Evolutionary conservation across 2,113 vertebrate genomes (phyloP), one percentile per base, ranked within the genome.

Genomic region (Sturnira hondurensis): DNA sequence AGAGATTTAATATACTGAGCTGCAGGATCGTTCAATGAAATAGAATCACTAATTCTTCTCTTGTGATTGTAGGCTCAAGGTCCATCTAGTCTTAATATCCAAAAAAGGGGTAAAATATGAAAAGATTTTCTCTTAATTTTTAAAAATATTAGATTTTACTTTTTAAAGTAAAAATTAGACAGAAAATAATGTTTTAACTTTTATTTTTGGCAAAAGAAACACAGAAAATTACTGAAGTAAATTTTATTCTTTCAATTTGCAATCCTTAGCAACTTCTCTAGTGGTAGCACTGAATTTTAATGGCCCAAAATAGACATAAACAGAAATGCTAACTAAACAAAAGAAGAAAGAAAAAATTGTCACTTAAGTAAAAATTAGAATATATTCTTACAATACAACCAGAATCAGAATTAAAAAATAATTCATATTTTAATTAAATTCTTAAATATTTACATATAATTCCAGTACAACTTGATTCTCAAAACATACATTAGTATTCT

Each of bases 401-500:
- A 50, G 14, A 12, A 33, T 17, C 65, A 50, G 11, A 76, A 41
- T 95, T 71, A 38, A 63, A 84, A 96, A 97, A 95, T 73, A 97
- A 94, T 93, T 97, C 50, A 43, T 24, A 61, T 58, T 97, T 96
- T 96, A 97, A 74, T 97, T 89, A 96, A 96, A 28, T 95, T 95
- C 65, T 92, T 82, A 87, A 94, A 78, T 41, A 93, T 89, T 98
- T 98, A 43, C 45, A 94, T 93, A 93, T 73, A 96, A 74, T 22
- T 90, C 74, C 70, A 83, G 63, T 52, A 88, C 50, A 96, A 94
- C 77, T 93, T 89, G 41, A 90, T 92, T 67, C 78, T 97, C 94
- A 96, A 98, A 73, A 87, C 45, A 96, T 91, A 9, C 56, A 93
- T 97, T 43, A 26, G 13, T 90, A 91, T 81, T 89, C 73, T 97